Percentiles rank a stretch among this genome's conserved stretches.
Conservation (phyloP, 1,140 invertebrate genomes). For the Pseudachorutes palmiensis region DNA sequence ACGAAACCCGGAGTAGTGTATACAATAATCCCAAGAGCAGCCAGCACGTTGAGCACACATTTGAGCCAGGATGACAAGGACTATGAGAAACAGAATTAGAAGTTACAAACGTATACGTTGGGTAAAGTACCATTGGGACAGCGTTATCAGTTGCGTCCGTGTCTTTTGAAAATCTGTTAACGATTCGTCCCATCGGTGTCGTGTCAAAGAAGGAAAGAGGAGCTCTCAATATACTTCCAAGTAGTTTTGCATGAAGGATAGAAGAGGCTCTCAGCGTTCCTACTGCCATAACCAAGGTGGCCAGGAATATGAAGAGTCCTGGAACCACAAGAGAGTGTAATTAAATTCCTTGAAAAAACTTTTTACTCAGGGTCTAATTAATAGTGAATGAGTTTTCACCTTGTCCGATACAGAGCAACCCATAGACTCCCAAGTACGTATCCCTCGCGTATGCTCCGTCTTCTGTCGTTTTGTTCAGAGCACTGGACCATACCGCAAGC, state of each 20-base stretch:
- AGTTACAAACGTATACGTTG: too few relatives aligned
- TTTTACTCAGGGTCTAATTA: too few relatives aligned
- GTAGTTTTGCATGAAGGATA: constrained; percentile 7
- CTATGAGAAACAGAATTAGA: too few relatives aligned
- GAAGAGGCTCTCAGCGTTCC: constrained; percentile 8
- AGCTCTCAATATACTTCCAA: background rate
- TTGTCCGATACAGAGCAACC: constrained; percentile 73
- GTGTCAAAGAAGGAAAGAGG: constrained; percentile 15
- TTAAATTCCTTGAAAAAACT: background rate
- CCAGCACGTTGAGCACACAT: constrained; percentile 11
- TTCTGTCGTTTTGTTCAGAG: constrained; percentile 30
- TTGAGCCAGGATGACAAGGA: constrained; percentile 3
- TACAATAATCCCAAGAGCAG: background rate
- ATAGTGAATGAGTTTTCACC: constrained; percentile 56
- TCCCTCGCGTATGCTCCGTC: constrained; percentile 49
- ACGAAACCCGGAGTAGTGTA: constrained; percentile 10
- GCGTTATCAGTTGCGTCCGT: constrained; percentile 6
- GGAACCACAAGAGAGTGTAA: background rate
- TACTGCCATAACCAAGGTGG: background rate
- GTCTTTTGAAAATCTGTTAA: constrained; percentile 23
- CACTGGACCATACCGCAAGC: constrained; percentile 22
- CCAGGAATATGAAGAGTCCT: background rate
- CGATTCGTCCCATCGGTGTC: background rate
- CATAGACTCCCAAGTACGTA: constrained; percentile 79
- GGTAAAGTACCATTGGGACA: constrained; percentile 12